Evolutionary conservation across 2,113 vertebrate genomes (phyloP), one percentile per base, ranked within the genome.

Genomic region (Deroptyus accipitrinus): DNA sequence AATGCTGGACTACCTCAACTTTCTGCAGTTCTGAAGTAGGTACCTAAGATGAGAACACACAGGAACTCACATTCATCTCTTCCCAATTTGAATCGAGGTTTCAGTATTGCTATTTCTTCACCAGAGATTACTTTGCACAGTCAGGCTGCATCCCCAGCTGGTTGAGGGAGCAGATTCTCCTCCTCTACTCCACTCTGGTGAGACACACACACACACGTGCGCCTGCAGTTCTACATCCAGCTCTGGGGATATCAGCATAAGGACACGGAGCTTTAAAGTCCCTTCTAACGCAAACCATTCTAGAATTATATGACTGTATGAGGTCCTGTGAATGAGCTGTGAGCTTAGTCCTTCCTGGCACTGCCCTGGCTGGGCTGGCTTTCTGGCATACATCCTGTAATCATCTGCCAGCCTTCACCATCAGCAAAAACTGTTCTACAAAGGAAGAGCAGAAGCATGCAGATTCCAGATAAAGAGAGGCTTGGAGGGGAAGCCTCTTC

Each of bases 41-140:
- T 33, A 14, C 11, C 25, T 22, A 27, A 27, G 6, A 57, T 0
- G 0, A 83, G 68, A 70, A 28, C 42, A 39, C 30, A 17, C 0
- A 1, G 54, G 17, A 68, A 20, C 11, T 63, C 33, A 13, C 28
- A 4, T 18, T 46, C 30, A 25, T n/a, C 73, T 79, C 20, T 42
- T 46, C 55, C n/a, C 13, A 37, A 17, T 8, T 10, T 0, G 1
- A 10, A 28, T 4, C 9, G 7, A 52, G 15, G 54, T 57, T 57
- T 44, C 62, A 55, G 23, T n/a, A 62, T 18, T 15, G 18, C 11
- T 13, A 3, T 64, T 64, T 59, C 33, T 70, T 18, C 48, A 46
- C 30, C 30, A 16, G 48, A 41, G 33, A 4, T 42, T 6, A 9
- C 13, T 69, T 52, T 16, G 25, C 4, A 59, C 4, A 59, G 57